Conservation (phyloP, 1,140 invertebrate genomes). For the Drosophila sp. region DNA sequence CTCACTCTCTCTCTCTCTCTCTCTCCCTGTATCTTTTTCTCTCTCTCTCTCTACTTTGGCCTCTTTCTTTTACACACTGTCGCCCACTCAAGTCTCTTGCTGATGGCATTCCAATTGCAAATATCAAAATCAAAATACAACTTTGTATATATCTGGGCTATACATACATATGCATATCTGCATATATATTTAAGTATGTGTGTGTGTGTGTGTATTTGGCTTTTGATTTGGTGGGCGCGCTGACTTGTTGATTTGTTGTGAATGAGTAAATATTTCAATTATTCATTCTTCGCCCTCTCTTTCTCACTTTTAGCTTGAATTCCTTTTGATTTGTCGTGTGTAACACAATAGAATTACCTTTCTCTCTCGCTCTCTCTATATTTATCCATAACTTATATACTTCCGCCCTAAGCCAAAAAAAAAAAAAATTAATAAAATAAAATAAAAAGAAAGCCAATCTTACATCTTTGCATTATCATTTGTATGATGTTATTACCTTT, state of each 20-base stretch:
- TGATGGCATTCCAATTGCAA: conserved; percentile 12
- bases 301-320: background rate
- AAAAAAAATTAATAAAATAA: background rate
- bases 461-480: too few species aligned
- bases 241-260: conserved; percentile 11
- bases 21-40: background rate
- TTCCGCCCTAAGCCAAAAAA: background rate
- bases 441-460: conserved; percentile 3
- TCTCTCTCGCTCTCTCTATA: background rate
- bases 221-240: conserved; percentile 7
- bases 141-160: background rate
- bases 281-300: background rate
- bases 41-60: background rate
- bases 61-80: background rate
- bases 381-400: background rate
- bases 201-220: background rate
- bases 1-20: background rate
- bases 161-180: background rate
- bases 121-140: conserved; percentile 12
- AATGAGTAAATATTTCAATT: conserved; percentile 13
- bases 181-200: background rate
- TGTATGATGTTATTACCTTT: background rate
- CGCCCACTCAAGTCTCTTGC: background rate
- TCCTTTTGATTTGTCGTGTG: conserved; percentile 5
- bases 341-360: background rate